Percentiles rank a stretch among this genome's conserved stretches.
phyloP scores from a whole-genome alignment of 2,113 vertebrate species.

The Pseudolaguvia tuberculata region DNA sequence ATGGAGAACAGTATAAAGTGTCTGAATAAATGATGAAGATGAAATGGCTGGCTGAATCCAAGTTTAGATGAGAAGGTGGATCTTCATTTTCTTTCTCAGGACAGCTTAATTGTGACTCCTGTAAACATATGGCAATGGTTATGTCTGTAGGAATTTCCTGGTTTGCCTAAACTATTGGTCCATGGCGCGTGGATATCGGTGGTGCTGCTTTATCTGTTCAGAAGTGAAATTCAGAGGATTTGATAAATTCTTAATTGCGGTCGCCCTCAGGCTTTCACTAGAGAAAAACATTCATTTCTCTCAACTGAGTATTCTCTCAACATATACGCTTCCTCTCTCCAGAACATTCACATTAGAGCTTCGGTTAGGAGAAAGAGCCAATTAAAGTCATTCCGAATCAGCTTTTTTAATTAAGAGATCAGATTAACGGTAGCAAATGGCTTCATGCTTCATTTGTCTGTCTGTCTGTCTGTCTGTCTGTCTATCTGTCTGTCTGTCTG shows the following conservation, averaged over 20 bases:
- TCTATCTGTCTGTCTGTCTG: too few relatives aligned
- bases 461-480: too few relatives aligned
- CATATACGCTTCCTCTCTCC: background rate
- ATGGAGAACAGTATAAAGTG: background rate
- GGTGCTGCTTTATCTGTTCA: background rate
- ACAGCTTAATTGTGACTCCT: background rate
- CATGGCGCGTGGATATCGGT: background rate
- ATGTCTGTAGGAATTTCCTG: background rate
- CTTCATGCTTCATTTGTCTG: background rate
- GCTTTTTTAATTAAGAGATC: background rate
- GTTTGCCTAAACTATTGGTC: background rate
- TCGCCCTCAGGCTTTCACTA: constrained; percentile 14
- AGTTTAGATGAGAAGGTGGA: background rate
- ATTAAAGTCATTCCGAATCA: background rate
- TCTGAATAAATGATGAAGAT: constrained; percentile 1
- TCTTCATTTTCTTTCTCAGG: background rate
- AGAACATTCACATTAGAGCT: background rate
- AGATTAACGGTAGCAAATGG: background rate
- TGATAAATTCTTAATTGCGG: constrained; percentile 32
- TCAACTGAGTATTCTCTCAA: constrained; percentile 22
- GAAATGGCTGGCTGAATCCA: background rate
- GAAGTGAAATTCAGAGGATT: constrained; percentile 15
- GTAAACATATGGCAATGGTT: background rate
- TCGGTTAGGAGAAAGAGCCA: background rate
- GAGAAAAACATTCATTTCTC: constrained; percentile 15